Evolutionary conservation across 1,140 invertebrate genomes (phyloP).

Genomic region (Eriosoma lanigerum): DNA sequence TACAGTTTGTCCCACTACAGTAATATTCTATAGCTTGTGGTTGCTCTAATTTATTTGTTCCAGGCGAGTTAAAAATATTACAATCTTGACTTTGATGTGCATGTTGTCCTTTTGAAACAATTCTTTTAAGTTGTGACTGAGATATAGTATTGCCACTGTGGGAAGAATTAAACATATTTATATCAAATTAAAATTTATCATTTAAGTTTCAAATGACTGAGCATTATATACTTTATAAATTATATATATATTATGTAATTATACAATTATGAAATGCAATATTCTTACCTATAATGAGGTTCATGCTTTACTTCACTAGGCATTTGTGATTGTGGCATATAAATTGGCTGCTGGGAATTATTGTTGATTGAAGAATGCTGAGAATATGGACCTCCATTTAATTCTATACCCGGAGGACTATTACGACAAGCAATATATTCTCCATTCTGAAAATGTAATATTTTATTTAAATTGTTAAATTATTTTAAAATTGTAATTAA

Average conservation of each 20-base stretch:
- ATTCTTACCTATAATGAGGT: slow-evolving; percentile 57
- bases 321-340: slow-evolving; percentile 49
- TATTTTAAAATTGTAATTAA: too few relatives aligned
- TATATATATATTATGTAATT: too few relatives aligned
- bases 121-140: slow-evolving; percentile 84
- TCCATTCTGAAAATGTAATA: slow-evolving; percentile 22
- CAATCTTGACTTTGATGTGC: slow-evolving; percentile 66
- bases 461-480: background rate
- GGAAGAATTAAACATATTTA: slow-evolving; percentile 58
- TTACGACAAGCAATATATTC: slow-evolving; percentile 42
- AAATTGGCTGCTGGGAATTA: slow-evolving; percentile 43
- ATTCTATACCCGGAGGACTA: slow-evolving; percentile 31
- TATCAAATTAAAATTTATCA: too few relatives aligned
- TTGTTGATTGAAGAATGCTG: slow-evolving; percentile 19
- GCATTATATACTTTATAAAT: background rate
- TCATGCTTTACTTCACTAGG: slow-evolving; percentile 58
- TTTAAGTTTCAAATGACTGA: background rate
- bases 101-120: slow-evolving; percentile 78
- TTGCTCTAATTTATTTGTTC: slow-evolving; percentile 62
- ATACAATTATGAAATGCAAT: too few relatives aligned
- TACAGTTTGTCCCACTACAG: slow-evolving; percentile 60
- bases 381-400: slow-evolving; percentile 43
- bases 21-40: slow-evolving; percentile 58
- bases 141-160: slow-evolving; percentile 55
- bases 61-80: slow-evolving; percentile 56